Conservation (phyloP, 2,113 vertebrate species). For the Seriola quinqueradiata region DNA sequence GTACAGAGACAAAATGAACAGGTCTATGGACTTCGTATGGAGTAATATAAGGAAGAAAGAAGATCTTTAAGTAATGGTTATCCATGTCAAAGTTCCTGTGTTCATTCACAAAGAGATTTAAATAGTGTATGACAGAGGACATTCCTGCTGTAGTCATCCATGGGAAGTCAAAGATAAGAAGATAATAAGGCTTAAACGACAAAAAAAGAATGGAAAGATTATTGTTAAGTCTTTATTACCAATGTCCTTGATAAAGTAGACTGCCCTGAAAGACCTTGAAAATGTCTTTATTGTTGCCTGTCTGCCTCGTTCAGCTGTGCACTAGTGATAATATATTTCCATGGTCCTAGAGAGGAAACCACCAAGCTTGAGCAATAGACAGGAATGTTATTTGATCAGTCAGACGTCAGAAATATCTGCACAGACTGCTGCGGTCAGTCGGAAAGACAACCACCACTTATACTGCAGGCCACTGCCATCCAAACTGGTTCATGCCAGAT, state of each 20-base stretch:
- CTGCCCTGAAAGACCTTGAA: constrained; percentile 60
- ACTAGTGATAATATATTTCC: constrained; percentile 68
- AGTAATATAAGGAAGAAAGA: neutral
- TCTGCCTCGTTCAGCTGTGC: constrained; percentile 20
- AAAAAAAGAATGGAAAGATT: constrained; percentile 35
- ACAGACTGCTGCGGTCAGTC: constrained; percentile 63
- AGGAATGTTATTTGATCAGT: constrained; percentile 73
- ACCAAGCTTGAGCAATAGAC: constrained; percentile 57
- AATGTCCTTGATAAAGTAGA: constrained; percentile 43
- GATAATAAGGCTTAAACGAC: constrained; percentile 34
- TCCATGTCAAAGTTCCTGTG: constrained; percentile 18
- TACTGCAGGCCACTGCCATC: constrained; percentile 39
- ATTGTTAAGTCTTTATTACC: constrained; percentile 34
- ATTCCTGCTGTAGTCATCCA: constrained; percentile 8
- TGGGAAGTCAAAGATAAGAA: constrained; percentile 34
- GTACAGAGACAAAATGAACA: constrained; percentile 13
- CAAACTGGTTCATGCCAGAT: constrained; percentile 31
- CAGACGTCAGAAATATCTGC: constrained; percentile 73
- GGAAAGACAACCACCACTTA: constrained; percentile 58
- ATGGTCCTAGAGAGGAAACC: constrained; percentile 72
- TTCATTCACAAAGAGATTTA: constrained; percentile 39
- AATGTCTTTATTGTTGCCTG: constrained; percentile 31
- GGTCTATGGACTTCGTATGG: neutral
- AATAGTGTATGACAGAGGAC: constrained; percentile 29
- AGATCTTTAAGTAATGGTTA: constrained; percentile 15